Conservation (phyloP, 2,113 vertebrate genomes). For the Seriola quinqueradiata region DNA sequence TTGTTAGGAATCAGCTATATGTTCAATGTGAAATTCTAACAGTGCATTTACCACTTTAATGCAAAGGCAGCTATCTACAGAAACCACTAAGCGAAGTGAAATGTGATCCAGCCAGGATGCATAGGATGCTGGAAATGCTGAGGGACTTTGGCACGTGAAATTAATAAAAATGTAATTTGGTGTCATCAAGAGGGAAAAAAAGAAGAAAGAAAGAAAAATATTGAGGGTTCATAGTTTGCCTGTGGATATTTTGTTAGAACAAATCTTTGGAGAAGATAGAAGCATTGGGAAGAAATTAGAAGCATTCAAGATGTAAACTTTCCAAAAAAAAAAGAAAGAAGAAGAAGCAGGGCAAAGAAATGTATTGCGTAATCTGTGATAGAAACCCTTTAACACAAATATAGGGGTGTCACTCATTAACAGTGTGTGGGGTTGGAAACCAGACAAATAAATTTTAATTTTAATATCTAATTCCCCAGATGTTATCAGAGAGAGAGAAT, state of each 20-base stretch:
- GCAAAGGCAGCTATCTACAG: constrained; percentile 16
- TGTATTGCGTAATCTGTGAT: neutral
- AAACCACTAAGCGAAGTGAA: constrained; percentile 38
- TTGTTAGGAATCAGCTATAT: neutral
- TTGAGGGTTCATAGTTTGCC: neutral
- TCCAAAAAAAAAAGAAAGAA: neutral
- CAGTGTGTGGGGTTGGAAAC: too few species aligned
- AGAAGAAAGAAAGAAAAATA: too few species aligned
- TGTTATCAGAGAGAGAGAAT: neutral
- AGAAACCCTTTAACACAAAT: too few species aligned
- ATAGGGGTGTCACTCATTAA: too few species aligned
- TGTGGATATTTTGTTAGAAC: neutral
- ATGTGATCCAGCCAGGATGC: constrained; percentile 43
- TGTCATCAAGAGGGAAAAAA: too few species aligned
- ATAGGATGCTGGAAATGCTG: constrained; percentile 42
- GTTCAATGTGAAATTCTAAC: constrained; percentile 31
- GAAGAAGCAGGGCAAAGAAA: neutral
- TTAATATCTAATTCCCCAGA: neutral
- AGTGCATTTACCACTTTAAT: constrained; percentile 33
- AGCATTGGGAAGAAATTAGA: neutral
- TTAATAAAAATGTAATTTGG: too few species aligned
- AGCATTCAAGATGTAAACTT: neutral
- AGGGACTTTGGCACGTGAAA: constrained; percentile 10
- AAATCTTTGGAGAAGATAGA: neutral
- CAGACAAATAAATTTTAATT: neutral